phyloP scores from a whole-genome alignment of 2,113 vertebrate genomes.

The Eurypyga helias region DNA sequence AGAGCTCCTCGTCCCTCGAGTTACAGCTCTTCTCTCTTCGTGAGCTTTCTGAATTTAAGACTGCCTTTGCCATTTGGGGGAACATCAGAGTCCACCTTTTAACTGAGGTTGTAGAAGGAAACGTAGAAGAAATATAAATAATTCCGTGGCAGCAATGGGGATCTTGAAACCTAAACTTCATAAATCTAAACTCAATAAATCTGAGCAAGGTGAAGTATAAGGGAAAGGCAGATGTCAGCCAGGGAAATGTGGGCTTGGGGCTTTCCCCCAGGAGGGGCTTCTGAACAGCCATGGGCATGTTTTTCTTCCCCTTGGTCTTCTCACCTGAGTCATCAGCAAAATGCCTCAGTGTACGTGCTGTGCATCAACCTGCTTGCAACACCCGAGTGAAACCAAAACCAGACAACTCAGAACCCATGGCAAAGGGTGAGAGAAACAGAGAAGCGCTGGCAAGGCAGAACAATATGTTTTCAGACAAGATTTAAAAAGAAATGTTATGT shows the following conservation, averaged over 20 bases:
- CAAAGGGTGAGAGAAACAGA: slow-evolving; percentile 39
- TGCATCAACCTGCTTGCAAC: accelerated
- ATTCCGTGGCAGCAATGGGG: accelerated
- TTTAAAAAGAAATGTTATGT: slow-evolving; percentile 48
- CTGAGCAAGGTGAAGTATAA: neutral
- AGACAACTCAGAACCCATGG: neutral
- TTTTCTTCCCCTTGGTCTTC: neutral
- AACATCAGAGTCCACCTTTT: neutral
- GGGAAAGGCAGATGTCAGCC: neutral
- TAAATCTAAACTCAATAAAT: neutral
- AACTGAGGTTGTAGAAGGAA: neutral
- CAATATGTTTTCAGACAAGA: slow-evolving; percentile 64
- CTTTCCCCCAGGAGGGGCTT: neutral
- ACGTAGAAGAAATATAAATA: neutral
- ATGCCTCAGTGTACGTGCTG: accelerated
- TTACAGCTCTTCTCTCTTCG: neutral
- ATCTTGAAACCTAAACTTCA: neutral
- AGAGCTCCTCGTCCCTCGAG: accelerated
- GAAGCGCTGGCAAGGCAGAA: slow-evolving; percentile 30
- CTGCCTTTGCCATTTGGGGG: neutral
- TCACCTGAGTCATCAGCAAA: neutral
- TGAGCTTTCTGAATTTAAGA: neutral
- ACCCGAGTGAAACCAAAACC: neutral
- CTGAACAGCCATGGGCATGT: neutral
- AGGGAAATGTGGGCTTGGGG: neutral